Evolutionary conservation across 2,113 vertebrate species (phyloP), one percentile per base, ranked within the genome.

Genomic region (Urocynchramus pylzowi): DNA sequence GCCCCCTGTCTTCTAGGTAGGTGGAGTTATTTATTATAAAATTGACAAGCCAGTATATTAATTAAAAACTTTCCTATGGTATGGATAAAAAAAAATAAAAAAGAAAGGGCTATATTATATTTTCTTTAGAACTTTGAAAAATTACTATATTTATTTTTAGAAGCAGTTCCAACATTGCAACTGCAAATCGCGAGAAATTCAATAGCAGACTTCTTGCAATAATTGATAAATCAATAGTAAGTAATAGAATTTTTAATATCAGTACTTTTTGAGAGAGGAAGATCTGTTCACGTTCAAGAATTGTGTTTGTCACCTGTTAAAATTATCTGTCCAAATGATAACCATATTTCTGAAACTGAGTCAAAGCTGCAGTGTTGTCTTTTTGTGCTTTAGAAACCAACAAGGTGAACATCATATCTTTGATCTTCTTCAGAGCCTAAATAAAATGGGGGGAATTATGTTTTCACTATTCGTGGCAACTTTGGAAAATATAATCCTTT

Each of bases 141-240:
- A 28, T 44, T 1, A 33, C 49, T 54, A n/a, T 41, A 37, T 7
- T 59, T n/a, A 57, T 65, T 82, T 37, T 21, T 17, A 79, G 54
- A 78, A 84, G 3, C 6, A 13, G 68, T 63, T 93, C 19, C 60
- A 87, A 37, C 16, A 92, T 8, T 76, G 35, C 18, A 73, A 22
- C 53, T 92, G 21, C 33, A 82, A 78, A 83, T 31, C 13, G 87
- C 35, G 16, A 59, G 27, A 77, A 50, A 87, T 77, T 89, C 33
- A 87, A 49, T 37, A 80, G 8, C 17, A 37, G 10, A 18, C 1
- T 77, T 70, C 33, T 45, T 89, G 39, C 18, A 91, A 59, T 82
- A 79, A 87, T 23, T 88, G 64, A 45, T 27, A 84, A 88, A 93
- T 88, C 37, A 54, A 33, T 61, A 90, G 7, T 31, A 90, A 87